These are phyloP conservation scores for Nibea coibor DNA, from an alignment of 2,113 vertebrate genomes.

Conservation along the genomic window DNA sequence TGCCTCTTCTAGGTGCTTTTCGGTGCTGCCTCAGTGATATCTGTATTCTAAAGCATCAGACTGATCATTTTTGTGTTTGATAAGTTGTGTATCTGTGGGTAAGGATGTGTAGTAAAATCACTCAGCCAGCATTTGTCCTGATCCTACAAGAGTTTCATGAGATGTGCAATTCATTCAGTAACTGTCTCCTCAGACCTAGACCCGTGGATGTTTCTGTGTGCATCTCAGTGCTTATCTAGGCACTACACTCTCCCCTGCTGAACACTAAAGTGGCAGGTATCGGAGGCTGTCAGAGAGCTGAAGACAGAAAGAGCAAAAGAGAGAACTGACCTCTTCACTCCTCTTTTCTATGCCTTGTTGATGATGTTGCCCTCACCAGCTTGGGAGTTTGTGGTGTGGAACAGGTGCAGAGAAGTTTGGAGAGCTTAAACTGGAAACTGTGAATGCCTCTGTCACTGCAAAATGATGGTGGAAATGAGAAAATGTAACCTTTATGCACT, in stretches of 20 bases:
- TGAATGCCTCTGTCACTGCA: slow-evolving; percentile 20
- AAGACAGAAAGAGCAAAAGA: slow-evolving; percentile 12
- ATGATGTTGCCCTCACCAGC: slow-evolving; percentile 3
- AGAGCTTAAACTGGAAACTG: slow-evolving; percentile 1
- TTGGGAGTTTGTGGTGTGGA: slow-evolving; percentile 28
- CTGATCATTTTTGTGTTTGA: neutral
- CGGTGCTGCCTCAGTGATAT: neutral
- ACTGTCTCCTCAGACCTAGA: slow-evolving; percentile 13
- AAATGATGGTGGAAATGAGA: neutral
- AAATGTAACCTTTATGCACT: slow-evolving; percentile 2
- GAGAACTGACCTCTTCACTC: slow-evolving; percentile 41
- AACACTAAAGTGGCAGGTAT: slow-evolving; percentile 48
- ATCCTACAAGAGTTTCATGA: slow-evolving; percentile 1
- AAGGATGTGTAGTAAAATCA: neutral
- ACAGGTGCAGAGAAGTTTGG: slow-evolving; percentile 24
- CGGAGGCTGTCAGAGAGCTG: slow-evolving; percentile 31
- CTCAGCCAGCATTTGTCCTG: neutral
- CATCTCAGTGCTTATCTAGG: slow-evolving; percentile 40
- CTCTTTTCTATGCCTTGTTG: slow-evolving; percentile 21
- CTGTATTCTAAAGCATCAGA: neutral
- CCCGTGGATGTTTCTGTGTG: slow-evolving; percentile 5
- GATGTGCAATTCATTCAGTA: slow-evolving; percentile 7
- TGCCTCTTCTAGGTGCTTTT: neutral
- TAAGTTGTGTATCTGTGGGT: neutral
- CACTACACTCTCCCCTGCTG: slow-evolving; percentile 24